Conservation (phyloP, 2,113 vertebrate genomes). For the Halichoerus grypus region DNA sequence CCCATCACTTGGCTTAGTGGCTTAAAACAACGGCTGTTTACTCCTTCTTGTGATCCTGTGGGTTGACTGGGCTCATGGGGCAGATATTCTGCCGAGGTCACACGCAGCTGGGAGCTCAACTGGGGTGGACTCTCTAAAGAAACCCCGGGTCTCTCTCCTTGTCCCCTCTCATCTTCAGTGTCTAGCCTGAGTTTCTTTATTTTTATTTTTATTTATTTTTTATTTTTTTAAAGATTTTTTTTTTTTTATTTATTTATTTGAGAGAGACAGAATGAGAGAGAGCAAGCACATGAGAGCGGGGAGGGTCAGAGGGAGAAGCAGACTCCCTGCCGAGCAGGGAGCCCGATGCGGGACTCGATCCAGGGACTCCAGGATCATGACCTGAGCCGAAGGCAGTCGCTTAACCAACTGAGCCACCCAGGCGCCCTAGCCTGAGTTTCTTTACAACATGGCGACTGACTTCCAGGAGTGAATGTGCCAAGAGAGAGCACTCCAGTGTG, state of each 20-base stretch:
- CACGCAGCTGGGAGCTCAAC: neutral
- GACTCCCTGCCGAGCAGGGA: no score
- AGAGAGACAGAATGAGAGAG: no score
- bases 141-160: neutral
- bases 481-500: neutral
- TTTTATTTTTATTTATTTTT: no score
- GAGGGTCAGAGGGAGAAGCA: no score
- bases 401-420: no score
- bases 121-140: accelerated
- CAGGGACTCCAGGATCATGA: no score
- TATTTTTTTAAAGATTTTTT: no score
- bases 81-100: neutral
- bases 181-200: neutral
- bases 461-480: neutral
- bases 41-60: neutral
- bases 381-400: no score
- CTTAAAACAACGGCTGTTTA: neutral
- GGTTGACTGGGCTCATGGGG: neutral
- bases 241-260: no score
- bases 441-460: neutral
- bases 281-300: no score
- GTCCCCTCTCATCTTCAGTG: neutral
- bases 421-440: neutral
- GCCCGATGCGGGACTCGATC: no score
- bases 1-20: neutral